Conservation (phyloP, 2,888 invertebrate species). For the Endotricha flammealis region DNA sequence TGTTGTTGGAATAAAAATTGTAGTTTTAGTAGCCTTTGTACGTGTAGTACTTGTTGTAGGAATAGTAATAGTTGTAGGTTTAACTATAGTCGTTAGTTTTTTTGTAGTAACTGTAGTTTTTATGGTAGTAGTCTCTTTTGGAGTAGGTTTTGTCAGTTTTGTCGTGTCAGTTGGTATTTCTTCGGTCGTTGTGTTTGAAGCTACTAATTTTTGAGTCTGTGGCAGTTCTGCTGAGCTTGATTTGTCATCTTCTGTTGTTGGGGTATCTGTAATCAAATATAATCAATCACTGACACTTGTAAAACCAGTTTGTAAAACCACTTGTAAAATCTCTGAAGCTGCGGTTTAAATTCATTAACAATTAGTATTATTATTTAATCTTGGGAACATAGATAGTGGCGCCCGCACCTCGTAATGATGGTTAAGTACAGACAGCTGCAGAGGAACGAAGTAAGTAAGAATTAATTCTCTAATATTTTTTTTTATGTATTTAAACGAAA, state of each 20-base stretch:
- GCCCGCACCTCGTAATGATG: no score
- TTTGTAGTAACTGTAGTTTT: slow-evolving; percentile 15
- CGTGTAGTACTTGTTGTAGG: slow-evolving; percentile 18
- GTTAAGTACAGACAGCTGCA: no score
- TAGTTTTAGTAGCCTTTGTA: slow-evolving; percentile 19
- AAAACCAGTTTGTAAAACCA: no score
- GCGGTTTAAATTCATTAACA: no score
- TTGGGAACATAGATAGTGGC: no score
- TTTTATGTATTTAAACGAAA: no score
- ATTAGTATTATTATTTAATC: no score
- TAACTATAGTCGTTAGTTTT: slow-evolving; percentile 17
- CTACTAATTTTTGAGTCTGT: slow-evolving; percentile 17
- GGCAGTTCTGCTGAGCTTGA: slow-evolving; percentile 14
- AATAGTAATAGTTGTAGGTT: slow-evolving; percentile 19
- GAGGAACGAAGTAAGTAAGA: no score
- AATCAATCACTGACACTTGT: no score
- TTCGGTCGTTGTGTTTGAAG: slow-evolving; percentile 3
- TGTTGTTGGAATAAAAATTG: no score
- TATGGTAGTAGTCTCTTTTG: slow-evolving; percentile 24
- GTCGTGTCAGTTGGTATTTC: slow-evolving; percentile 29
- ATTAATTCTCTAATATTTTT: no score
- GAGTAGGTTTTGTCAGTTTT: neutral
- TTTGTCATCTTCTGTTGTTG: slow-evolving; percentile 19
- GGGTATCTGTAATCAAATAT: slow-evolving; percentile 25
- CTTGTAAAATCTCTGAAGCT: no score